Conservation (phyloP, 1,140 invertebrate genomes). For the Lepidotrigona ventralis region DNA sequence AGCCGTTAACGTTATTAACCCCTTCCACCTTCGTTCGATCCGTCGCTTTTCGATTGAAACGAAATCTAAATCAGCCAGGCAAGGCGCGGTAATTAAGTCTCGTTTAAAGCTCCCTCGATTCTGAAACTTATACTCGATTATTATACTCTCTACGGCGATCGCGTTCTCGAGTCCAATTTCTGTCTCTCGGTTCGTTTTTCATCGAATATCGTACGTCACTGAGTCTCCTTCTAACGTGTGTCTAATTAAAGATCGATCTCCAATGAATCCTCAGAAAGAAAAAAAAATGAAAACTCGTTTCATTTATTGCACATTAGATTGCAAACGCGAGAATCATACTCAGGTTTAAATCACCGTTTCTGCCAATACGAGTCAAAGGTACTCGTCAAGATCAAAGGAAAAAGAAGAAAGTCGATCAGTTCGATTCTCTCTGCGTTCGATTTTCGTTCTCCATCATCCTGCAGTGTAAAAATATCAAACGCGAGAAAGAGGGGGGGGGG, state of each 20-base stretch:
- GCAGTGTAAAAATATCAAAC: background rate
- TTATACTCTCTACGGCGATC: background rate
- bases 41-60: conserved; percentile 10
- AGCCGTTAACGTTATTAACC: conserved; percentile 25
- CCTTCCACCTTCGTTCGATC: conserved; percentile 32
- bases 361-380: background rate
- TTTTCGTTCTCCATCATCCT: background rate
- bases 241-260: too few relatives aligned
- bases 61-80: background rate
- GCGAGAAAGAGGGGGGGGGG: too few relatives aligned
- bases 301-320: background rate
- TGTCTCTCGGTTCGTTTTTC: background rate
- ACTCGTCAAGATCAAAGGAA: background rate
- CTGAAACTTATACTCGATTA: background rate
- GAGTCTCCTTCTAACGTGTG: too few relatives aligned
- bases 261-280: too few relatives aligned
- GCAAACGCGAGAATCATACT: background rate
- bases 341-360: background rate
- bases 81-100: conserved; percentile 18
- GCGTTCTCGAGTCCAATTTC: background rate
- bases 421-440: background rate
- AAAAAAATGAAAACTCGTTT: background rate
- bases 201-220: too few relatives aligned
- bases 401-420: background rate
- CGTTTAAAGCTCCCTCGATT: background rate